Evolutionary conservation across 35 echinoderm and acorn worm genomes (phyloP).

Genomic region (Ptychodera flava): DNA sequence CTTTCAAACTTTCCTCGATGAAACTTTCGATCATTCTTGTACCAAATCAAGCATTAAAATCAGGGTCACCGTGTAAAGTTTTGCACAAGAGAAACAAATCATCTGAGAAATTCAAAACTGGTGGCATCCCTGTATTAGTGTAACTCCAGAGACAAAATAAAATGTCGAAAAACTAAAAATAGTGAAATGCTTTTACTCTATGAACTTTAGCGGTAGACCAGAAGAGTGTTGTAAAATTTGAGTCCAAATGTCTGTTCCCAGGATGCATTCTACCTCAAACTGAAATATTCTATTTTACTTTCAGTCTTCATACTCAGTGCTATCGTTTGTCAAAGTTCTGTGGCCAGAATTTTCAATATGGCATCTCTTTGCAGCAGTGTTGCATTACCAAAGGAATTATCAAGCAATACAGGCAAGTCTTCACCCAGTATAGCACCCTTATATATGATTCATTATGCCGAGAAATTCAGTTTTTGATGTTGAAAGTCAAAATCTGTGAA

Average conservation of each 20-base stretch:
- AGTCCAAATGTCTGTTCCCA: neutral
- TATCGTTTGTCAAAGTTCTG: constrained; percentile 86
- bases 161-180: no score
- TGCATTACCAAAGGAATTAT: constrained; percentile 84
- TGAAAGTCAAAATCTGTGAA: neutral
- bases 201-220: no score
- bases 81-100: no score
- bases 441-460: neutral
- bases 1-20: neutral
- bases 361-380: constrained; percentile 82
- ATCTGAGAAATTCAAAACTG: no score
- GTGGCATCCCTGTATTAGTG: no score
- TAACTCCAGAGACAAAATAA: no score
- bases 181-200: no score
- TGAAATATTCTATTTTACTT: constrained; percentile 15
- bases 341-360: constrained; percentile 99
- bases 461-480: neutral
- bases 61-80: no score
- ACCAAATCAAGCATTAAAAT: no score
- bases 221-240: no score
- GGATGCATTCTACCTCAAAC: constrained; percentile 9
- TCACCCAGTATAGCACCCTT: neutral
- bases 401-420: constrained; percentile 45
- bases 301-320: constrained; percentile 84
- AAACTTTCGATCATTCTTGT: no score